phyloP scores from a whole-genome alignment of 2,113 vertebrate species.

The Odontesthes bonariensis region DNA sequence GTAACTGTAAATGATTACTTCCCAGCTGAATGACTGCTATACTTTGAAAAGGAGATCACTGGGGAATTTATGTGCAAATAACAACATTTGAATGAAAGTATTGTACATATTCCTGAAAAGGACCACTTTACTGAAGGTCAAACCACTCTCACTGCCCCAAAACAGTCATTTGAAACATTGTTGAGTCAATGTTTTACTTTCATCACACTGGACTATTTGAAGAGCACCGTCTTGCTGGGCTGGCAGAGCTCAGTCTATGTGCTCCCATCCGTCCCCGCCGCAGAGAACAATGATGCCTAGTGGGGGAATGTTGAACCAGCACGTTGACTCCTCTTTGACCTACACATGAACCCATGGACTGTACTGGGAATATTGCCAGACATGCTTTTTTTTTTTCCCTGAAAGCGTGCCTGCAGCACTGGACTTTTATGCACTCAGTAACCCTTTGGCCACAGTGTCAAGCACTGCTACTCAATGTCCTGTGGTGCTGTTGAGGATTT shows the following conservation, averaged over 20 bases:
- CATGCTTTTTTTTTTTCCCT: constrained; percentile 33
- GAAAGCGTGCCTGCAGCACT: constrained; percentile 59
- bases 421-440: constrained; percentile 63
- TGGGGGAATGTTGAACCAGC: constrained; percentile 59
- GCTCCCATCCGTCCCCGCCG: constrained; percentile 11
- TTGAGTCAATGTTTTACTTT: constrained; percentile 55
- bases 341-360: constrained; percentile 58
- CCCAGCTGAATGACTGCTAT: constrained; percentile 53
- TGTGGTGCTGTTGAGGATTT: constrained; percentile 48
- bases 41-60: constrained; percentile 58
- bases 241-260: constrained; percentile 35
- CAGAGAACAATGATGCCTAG: constrained; percentile 54
- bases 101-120: constrained; percentile 74
- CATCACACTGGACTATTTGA: constrained; percentile 52
- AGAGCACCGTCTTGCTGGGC: constrained; percentile 45
- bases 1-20: constrained; percentile 46
- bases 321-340: constrained; percentile 66
- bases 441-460: constrained; percentile 43
- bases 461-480: constrained; percentile 32
- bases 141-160: constrained; percentile 76
- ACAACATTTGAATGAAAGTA: constrained; percentile 57
- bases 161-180: constrained; percentile 53
- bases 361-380: constrained; percentile 71
- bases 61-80: constrained; percentile 33
- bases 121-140: constrained; percentile 51